Evolutionary conservation across 2,113 vertebrate genomes (phyloP).

Genomic region (Grus americana): DNA sequence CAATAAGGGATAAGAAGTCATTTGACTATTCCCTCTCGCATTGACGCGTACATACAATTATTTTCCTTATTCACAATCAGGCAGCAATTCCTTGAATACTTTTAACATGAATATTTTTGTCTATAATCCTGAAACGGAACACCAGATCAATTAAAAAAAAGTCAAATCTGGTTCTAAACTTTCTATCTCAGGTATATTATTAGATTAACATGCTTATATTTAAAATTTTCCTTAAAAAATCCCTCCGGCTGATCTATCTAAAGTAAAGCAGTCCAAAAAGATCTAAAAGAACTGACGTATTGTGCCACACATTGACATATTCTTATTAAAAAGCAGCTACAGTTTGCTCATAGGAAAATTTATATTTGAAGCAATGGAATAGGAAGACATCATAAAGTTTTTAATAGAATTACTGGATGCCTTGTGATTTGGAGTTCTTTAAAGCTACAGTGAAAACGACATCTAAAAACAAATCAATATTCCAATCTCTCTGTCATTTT

Average conservation of each 20-base stretch:
- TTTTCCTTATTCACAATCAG: neutral
- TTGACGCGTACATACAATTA: neutral
- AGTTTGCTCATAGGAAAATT: conserved; percentile 1
- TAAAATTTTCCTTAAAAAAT: neutral
- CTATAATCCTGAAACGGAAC: neutral
- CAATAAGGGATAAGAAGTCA: neutral
- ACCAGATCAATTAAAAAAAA: neutral
- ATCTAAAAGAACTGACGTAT: neutral
- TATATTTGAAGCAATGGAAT: neutral
- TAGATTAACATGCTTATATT: neutral
- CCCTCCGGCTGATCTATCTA: neutral
- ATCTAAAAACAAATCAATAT: conserved; percentile 25
- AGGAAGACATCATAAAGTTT: conserved; percentile 11
- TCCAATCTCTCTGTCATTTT: neutral
- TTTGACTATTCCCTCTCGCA: neutral
- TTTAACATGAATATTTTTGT: neutral
- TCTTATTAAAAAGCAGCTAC: neutral
- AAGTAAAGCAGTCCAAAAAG: neutral
- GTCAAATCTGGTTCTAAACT: neutral
- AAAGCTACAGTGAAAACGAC: neutral
- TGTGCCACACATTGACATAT: neutral
- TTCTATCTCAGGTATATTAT: neutral
- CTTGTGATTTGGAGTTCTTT: conserved; percentile 24
- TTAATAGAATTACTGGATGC: conserved; percentile 35
- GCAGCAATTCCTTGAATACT: neutral